These are phyloP conservation scores for Phengaris arion DNA, from an alignment of 2,888 invertebrate species.

Conservation along the genomic window DNA sequence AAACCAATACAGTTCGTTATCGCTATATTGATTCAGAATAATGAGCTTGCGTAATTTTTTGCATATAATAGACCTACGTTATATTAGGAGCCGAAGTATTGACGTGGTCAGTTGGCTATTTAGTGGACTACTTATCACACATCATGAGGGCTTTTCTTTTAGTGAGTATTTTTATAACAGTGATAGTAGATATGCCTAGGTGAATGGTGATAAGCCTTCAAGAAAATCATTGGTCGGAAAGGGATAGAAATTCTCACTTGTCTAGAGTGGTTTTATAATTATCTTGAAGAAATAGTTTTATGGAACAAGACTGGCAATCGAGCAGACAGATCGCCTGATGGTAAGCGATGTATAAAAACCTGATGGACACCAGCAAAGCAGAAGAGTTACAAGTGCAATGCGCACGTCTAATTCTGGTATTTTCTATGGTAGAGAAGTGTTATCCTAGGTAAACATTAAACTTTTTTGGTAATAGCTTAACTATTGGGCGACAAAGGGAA, in stretches of 20 bases:
- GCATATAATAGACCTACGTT: conserved; percentile 47
- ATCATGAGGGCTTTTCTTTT: conserved; percentile 51
- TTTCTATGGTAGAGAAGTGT: no score
- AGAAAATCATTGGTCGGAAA: not conserved
- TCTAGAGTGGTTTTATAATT: not conserved
- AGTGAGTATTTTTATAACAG: conserved; percentile 50
- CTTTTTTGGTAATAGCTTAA: no score
- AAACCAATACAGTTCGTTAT: not conserved
- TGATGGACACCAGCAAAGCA: no score
- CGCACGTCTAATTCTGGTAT: no score
- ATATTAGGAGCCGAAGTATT: conserved; percentile 47
- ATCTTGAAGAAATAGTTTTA: no score
- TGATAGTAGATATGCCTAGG: not conserved
- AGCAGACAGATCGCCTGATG: no score
- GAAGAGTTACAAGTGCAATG: no score
- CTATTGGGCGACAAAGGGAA: no score
- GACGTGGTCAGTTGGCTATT: conserved; percentile 43
- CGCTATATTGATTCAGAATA: conserved; percentile 48
- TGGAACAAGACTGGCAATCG: no score
- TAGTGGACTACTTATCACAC: conserved; percentile 42
- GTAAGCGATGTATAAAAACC: no score
- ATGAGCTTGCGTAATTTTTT: conserved; percentile 44
- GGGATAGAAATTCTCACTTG: not conserved
- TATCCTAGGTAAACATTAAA: no score
- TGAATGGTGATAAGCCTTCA: not conserved